A percentile compares a stretch with the other conserved stretches of the same genome.
Conservation (phyloP, 2,888 invertebrate species). For the Ischnus inquisitorius region DNA sequence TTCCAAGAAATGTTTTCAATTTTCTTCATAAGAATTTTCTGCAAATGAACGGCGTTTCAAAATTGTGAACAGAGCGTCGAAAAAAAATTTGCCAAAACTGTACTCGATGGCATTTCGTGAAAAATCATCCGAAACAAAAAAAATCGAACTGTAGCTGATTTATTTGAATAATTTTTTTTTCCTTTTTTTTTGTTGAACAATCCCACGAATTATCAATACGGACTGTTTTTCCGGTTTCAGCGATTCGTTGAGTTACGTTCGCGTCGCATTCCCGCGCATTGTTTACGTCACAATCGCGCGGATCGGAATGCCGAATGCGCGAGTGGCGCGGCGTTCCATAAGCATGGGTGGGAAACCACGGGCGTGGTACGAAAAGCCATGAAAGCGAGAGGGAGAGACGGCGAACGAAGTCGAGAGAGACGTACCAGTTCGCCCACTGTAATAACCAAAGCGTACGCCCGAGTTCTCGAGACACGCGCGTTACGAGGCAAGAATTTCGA, state of each 20-base stretch:
- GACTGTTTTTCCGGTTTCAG: conserved; percentile 2
- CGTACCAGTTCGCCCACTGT: conserved; percentile 59
- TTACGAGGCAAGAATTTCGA: conserved; percentile 47
- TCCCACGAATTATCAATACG: neutral
- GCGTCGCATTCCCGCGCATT: conserved; percentile 25
- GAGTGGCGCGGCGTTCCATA: conserved; percentile 27
- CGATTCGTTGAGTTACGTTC: conserved; percentile 7
- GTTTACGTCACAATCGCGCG: conserved; percentile 54
- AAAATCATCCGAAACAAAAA: too few relatives aligned
- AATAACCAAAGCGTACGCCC: conserved; percentile 54
- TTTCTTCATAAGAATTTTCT: too few relatives aligned
- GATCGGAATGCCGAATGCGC: conserved; percentile 42
- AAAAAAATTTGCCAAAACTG: too few relatives aligned
- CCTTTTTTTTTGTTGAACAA: neutral
- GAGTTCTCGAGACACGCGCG: conserved; percentile 10
- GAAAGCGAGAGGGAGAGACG: neutral
- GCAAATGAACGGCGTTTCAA: too few relatives aligned
- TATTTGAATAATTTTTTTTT: neutral
- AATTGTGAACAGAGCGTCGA: too few relatives aligned
- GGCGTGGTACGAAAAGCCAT: conserved; percentile 23
- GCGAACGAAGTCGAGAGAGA: conserved; percentile 20
- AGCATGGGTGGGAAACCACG: conserved; percentile 16
- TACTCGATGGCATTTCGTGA: too few relatives aligned
- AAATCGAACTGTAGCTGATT: too few relatives aligned
- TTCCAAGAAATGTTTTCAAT: too few relatives aligned